These are phyloP conservation scores for Neodontobutis hainanensis DNA, from an alignment of 2,113 vertebrate species.

Conservation along the genomic window DNA sequence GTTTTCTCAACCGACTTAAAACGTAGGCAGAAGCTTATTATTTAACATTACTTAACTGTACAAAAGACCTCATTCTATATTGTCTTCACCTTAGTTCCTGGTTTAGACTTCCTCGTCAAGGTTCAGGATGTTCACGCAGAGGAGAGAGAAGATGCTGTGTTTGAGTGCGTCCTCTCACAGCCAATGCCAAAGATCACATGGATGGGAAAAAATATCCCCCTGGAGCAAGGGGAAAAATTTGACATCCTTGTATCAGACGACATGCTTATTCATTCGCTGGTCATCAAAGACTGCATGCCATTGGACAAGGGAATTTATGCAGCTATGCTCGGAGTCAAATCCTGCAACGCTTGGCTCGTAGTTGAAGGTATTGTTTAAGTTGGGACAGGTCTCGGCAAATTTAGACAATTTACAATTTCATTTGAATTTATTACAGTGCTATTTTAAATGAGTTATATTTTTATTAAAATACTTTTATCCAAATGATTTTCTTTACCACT, in stretches of 20 bases:
- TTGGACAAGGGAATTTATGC: conserved; percentile 87
- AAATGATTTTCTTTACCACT: neutral
- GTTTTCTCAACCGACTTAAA: conserved; percentile 88
- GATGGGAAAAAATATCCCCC: conserved; percentile 76
- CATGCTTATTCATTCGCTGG: conserved; percentile 82
- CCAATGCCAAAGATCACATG: conserved; percentile 78
- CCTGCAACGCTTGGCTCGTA: conserved; percentile 86
- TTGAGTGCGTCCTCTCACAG: conserved; percentile 79
- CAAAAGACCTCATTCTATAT: neutral
- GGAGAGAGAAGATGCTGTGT: conserved; percentile 79
- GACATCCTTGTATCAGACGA: conserved; percentile 82
- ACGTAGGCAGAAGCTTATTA: conserved; percentile 61
- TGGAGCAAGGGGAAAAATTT: conserved; percentile 78
- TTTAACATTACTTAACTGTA: too few species aligned
- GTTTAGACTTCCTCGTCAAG: conserved; percentile 76
- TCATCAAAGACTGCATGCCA: conserved; percentile 74
- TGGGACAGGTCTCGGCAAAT: neutral
- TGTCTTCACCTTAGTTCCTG: conserved; percentile 74
- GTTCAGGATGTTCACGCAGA: conserved; percentile 77
- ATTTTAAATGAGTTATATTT: too few species aligned
- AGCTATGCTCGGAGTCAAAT: conserved; percentile 73
- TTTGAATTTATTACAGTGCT: too few species aligned
- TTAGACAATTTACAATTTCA: too few species aligned
- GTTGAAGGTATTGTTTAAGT: conserved; percentile 79
- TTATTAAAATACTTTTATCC: too few species aligned